These are phyloP conservation scores for Decapterus maruadsi DNA, from an alignment of 2,797 vertebrate genomes.

Conservation along the genomic window DNA sequence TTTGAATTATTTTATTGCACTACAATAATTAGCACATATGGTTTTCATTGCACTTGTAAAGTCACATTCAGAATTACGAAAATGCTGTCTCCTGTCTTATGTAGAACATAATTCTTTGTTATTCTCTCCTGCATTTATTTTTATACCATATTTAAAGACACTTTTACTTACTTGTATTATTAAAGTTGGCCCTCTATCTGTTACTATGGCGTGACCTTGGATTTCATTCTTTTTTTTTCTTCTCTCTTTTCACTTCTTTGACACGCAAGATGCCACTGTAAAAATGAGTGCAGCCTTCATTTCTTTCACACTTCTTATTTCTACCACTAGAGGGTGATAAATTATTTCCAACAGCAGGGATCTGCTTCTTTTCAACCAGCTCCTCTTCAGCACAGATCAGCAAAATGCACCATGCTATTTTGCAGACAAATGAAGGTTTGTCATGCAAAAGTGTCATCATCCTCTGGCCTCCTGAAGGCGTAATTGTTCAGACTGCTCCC, in stretches of 20 bases:
- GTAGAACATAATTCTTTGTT: constrained; percentile 91
- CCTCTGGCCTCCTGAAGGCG: constrained; percentile 37
- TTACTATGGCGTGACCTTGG: constrained; percentile 51
- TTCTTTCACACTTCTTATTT: constrained; percentile 39
- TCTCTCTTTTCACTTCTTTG: neutral
- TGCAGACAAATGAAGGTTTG: constrained; percentile 64
- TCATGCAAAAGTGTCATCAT: constrained; percentile 70
- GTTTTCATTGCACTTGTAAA: constrained; percentile 90
- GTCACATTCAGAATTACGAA: constrained; percentile 86
- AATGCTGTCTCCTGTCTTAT: constrained; percentile 88
- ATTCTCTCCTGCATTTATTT: constrained; percentile 97
- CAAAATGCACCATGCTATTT: constrained; percentile 25
- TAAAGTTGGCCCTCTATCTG: constrained; percentile 92
- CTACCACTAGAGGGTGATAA: constrained; percentile 76
- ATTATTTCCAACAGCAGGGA: constrained; percentile 49
- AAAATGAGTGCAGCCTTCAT: neutral
- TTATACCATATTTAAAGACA: constrained; percentile 99
- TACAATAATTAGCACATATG: constrained; percentile 89
- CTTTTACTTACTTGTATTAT: constrained; percentile 97
- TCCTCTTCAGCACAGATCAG: constrained; percentile 32
- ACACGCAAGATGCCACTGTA: neutral
- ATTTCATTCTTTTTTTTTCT: constrained; percentile 10
- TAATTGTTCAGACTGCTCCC: constrained; percentile 58
- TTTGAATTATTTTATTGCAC: constrained; percentile 89
- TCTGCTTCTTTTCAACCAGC: neutral